Evolutionary conservation across 2,797 vertebrate species (phyloP).

Genomic region (Phrynocephalus guinanensis): DNA sequence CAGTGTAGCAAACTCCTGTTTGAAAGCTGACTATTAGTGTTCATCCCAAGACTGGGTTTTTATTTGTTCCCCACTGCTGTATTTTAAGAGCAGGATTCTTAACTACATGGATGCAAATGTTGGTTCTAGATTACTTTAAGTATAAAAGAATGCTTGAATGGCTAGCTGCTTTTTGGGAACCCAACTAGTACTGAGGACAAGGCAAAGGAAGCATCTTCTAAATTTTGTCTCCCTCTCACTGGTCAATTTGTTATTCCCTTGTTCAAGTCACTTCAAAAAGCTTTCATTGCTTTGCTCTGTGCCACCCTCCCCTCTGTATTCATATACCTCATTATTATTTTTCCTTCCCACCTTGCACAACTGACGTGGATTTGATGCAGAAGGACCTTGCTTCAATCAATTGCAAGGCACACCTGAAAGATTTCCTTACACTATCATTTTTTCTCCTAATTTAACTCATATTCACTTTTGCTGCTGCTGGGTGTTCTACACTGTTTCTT

Average conservation of each 20-base stretch:
- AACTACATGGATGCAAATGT: background rate
- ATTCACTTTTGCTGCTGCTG: background rate
- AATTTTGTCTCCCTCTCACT: background rate
- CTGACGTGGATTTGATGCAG: background rate
- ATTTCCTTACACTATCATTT: background rate
- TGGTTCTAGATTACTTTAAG: background rate
- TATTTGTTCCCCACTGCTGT: background rate
- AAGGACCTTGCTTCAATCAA: background rate
- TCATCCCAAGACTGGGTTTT: background rate
- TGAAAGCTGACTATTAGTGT: background rate
- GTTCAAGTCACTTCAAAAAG: constrained; percentile 1
- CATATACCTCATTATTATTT: background rate
- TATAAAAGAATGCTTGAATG: background rate
- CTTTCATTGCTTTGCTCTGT: background rate
- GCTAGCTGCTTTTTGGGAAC: background rate
- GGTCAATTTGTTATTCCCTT: background rate
- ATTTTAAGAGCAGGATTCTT: background rate
- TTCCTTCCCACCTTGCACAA: background rate
- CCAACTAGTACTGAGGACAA: background rate
- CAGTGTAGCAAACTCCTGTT: background rate
- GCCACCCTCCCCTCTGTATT: background rate
- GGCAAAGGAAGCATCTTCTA: background rate
- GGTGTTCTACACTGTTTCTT: constrained; percentile 1
- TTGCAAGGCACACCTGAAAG: background rate
- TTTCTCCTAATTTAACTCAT: background rate